Evolutionary conservation across 1,140 invertebrate genomes (phyloP).

Genomic region (Neotoxoptera formosana): DNA sequence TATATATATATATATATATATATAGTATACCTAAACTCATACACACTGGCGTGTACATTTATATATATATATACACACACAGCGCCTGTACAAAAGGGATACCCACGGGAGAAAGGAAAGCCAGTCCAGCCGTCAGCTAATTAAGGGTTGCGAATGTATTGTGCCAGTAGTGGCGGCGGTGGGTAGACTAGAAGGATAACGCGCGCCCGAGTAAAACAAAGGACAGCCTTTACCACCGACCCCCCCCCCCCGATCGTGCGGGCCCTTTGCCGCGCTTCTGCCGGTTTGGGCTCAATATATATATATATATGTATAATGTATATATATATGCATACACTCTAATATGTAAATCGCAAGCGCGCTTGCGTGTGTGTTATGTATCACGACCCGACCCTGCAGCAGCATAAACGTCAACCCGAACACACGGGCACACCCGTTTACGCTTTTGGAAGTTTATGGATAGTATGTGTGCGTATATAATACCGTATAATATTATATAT

Average conservation of each 20-base stretch:
- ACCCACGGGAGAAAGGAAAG: background rate
- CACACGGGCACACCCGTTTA: background rate
- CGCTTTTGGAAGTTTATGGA: background rate
- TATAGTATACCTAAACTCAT: background rate
- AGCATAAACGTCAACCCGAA: background rate
- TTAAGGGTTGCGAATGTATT: constrained; percentile 35
- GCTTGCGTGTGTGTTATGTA: background rate
- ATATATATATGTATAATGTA: background rate
- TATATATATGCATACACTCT: too few relatives aligned
- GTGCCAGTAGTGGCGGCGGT: background rate
- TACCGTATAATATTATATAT: background rate
- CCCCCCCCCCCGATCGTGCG: background rate
- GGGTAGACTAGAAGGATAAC: background rate
- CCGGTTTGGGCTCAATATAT: background rate
- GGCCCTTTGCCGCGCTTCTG: background rate
- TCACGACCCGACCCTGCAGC: background rate
- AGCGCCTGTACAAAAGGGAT: background rate
- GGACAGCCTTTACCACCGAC: background rate
- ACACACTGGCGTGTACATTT: too few relatives aligned
- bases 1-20: background rate
- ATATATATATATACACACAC: background rate
- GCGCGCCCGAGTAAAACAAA: constrained; percentile 40
- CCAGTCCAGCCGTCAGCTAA: constrained; percentile 44
- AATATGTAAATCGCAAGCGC: background rate
- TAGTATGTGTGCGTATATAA: background rate